Evolutionary conservation across 2,888 invertebrate genomes (phyloP), one percentile per base, ranked within the genome.

Genomic region (Spialia ferax): DNA sequence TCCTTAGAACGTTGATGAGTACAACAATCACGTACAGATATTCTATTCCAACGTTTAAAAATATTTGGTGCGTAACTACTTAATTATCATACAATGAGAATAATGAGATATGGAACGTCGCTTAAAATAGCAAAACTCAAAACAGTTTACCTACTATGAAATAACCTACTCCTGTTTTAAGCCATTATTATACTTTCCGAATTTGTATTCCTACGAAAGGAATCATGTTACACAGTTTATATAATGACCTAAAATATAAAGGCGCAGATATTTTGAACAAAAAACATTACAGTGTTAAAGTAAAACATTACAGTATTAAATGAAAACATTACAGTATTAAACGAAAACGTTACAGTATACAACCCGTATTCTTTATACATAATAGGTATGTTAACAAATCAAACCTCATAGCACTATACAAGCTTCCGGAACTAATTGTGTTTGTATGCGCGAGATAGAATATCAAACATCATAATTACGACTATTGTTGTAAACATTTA

Each of bases 381-480:
- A 18, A 15, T 13, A 7, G 7, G 7, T 42, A 48, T 15, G 10
- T 54, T 29, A 10, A 54, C 54, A 54, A 52, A 52, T 7, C 23
- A 52, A 26, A 15, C 15, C 29, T 15, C 5, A 26, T 52, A 23
- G 22, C 4, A 29, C 15, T 1, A 23, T n/a, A 4, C 29, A 29
- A 60, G 29, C 60, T 48, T 50, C 32, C 32, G 8, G 20, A 48
- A 26, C 6, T 11, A n/a, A n/a, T n/a, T 38, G n/a, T 26, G 13
- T 23, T 20, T 3, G 48, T 18, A 23, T n/a, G n/a, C 20, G 8
- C 20, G 18, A 50, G 29, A 61, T 32, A 50, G 6, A 32, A 61
- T 61, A 61, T 61, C 50, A 50, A 50, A 48, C 32, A 20, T 54
- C 54, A 13, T 54, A 54, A 26, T 54, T 29, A 60, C 48, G 11